Evolutionary conservation across 1,140 invertebrate species (phyloP).

Genomic region (Cataglyphis hispanica): DNA sequence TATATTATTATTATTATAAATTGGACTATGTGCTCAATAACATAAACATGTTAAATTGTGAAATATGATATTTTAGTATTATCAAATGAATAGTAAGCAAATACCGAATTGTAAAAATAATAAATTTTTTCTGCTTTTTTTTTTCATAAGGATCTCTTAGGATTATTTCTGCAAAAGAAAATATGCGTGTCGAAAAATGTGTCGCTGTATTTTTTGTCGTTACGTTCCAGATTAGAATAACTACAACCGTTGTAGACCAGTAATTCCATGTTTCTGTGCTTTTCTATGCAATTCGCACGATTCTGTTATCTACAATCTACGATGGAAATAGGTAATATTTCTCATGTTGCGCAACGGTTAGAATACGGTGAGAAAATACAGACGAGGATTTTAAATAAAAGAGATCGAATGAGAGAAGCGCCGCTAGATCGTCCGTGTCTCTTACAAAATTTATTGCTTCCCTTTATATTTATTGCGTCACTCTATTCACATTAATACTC

Average conservation of each 20-base stretch:
- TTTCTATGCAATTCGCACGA: conserved; percentile 3
- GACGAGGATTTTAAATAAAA: conserved; percentile 5
- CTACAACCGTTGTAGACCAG: conserved; percentile 32
- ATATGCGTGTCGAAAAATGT: conserved; percentile 20
- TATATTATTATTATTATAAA: neutral
- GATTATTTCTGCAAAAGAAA: neutral
- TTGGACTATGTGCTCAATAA: neutral
- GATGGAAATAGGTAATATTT: conserved; percentile 42
- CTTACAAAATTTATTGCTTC: conserved; percentile 21
- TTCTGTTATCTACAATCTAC: conserved; percentile 41
- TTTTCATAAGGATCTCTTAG: neutral
- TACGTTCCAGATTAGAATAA: conserved; percentile 28
- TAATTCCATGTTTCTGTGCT: conserved; percentile 23
- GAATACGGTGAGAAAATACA: conserved; percentile 25
- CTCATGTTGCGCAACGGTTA: conserved; percentile 50
- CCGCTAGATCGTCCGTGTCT: neutral
- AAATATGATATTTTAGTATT: neutral
- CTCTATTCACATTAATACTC: neutral
- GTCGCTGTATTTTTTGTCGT: neutral
- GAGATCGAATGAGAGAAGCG: neutral
- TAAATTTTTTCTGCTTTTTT: neutral
- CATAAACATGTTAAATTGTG: neutral
- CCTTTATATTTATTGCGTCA: conserved; percentile 7
- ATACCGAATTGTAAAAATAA: neutral
- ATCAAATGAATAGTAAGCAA: neutral